A percentile compares a stretch with the other conserved stretches of the same genome.
These are phyloP conservation scores for Callipepla californica DNA, from an alignment of 2,113 vertebrate genomes.

Conservation along the genomic window DNA sequence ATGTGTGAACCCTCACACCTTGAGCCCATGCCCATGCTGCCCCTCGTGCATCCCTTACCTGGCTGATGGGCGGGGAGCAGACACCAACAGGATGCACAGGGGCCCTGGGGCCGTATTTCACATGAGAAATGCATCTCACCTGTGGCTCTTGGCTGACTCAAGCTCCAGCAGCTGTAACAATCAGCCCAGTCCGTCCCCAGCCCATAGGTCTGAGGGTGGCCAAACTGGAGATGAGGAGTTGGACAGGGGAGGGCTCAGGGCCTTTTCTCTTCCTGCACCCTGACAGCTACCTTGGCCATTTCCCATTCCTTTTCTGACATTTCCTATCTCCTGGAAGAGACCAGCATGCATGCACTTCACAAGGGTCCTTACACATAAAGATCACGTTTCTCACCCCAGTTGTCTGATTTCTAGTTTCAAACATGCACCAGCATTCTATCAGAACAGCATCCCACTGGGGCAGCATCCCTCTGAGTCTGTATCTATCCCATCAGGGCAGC, in stretches of 20 bases:
- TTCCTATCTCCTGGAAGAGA: background rate
- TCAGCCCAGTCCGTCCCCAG: background rate
- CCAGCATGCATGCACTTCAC: fast-evolving
- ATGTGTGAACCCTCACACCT: background rate
- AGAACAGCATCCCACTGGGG: background rate
- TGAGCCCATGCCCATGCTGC: background rate
- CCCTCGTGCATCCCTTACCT: background rate
- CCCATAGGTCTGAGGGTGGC: background rate
- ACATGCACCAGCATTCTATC: background rate
- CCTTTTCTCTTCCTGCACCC: background rate
- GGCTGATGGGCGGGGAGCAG: background rate
- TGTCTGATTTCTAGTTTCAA: background rate
- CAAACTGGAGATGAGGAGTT: background rate
- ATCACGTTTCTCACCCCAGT: too few species aligned
- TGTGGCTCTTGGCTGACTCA: background rate
- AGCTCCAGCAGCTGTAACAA: background rate
- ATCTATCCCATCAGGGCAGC: background rate
- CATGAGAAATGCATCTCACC: background rate
- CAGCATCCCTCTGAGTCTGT: too few species aligned
- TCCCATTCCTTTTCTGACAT: background rate
- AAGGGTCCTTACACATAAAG: fast-evolving
- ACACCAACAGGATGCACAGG: background rate
- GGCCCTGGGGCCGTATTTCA: background rate
- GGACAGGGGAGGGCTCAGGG: background rate
- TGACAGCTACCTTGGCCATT: background rate